These are phyloP conservation scores for Mamestra configurata DNA, from an alignment of 1,140 invertebrate genomes.

Conservation along the genomic window DNA sequence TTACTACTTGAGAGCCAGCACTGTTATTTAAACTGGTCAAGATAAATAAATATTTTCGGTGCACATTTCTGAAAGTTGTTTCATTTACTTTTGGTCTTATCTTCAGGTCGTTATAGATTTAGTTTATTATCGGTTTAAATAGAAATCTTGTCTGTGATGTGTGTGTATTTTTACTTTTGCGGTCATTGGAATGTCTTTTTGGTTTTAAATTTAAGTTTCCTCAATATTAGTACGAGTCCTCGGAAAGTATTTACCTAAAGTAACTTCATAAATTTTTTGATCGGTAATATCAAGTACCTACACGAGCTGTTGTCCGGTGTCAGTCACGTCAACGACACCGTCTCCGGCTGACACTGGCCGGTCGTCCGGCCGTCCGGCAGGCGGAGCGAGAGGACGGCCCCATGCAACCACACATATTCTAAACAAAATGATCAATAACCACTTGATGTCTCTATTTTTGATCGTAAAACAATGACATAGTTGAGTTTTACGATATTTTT, in stretches of 20 bases:
- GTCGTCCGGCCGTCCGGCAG: not conserved
- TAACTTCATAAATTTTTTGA: no score
- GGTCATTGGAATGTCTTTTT: not conserved
- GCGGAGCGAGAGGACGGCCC: not conserved
- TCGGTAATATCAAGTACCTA: no score
- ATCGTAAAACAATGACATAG: conserved; percentile 46
- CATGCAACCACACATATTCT: conserved; percentile 12
- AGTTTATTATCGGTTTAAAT: not conserved
- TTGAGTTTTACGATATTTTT: conserved; percentile 48
- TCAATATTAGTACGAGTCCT: no score
- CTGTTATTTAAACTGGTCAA: conserved; percentile 39
- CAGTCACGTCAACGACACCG: not conserved
- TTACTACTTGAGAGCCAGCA: conserved; percentile 19
- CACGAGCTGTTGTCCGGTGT: not conserved
- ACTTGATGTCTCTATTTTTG: conserved; percentile 21
- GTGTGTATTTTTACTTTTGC: not conserved
- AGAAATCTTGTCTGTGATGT: not conserved
- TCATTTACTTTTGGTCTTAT: not conserved
- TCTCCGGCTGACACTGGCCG: not conserved
- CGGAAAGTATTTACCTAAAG: no score
- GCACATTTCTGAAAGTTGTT: conserved; percentile 15
- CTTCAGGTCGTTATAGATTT: not conserved
- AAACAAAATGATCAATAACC: not conserved
- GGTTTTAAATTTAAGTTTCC: no score
- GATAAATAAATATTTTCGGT: conserved; percentile 25